phyloP scores from a whole-genome alignment of 2,888 invertebrate species.

The Gisinianus flammeolus region DNA sequence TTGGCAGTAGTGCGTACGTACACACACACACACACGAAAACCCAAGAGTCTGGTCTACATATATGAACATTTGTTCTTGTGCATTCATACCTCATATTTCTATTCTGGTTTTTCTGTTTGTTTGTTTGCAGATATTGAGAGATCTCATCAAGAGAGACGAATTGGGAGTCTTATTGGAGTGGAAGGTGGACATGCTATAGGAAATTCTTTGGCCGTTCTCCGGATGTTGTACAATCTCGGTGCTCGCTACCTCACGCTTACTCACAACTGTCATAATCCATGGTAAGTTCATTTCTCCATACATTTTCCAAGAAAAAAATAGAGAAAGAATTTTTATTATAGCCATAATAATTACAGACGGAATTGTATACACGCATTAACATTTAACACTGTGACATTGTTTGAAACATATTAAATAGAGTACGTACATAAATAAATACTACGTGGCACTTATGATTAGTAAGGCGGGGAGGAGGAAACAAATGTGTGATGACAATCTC shows the following conservation, averaged over 20 bases:
- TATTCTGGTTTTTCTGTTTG: neutral
- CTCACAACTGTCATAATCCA: conserved; percentile 55
- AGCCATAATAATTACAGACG: neutral
- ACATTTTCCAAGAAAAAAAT: neutral
- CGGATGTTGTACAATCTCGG: conserved; percentile 83
- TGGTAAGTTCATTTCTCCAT: conserved; percentile 49
- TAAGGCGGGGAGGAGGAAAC: neutral
- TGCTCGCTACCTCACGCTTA: conserved; percentile 80
- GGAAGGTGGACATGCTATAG: conserved; percentile 72
- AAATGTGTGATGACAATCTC: neutral
- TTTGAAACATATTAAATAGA: neutral
- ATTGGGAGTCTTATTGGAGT: conserved; percentile 57
- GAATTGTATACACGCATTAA: neutral
- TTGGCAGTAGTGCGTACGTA: neutral
- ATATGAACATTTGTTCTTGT: neutral
- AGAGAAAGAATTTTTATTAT: neutral
- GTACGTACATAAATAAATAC: too few relatives aligned
- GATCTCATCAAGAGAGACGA: conserved; percentile 52
- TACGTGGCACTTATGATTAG: neutral
- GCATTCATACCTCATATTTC: neutral
- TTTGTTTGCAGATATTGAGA: conserved; percentile 54
- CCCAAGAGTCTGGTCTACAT: neutral
- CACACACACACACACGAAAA: neutral
- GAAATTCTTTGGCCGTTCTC: conserved; percentile 78
- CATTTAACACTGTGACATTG: neutral